A percentile compares a stretch with the other conserved stretches of the same genome.
Evolutionary conservation across 2,113 vertebrate species (phyloP).

Genomic region (Pygathrix nemaeus): DNA sequence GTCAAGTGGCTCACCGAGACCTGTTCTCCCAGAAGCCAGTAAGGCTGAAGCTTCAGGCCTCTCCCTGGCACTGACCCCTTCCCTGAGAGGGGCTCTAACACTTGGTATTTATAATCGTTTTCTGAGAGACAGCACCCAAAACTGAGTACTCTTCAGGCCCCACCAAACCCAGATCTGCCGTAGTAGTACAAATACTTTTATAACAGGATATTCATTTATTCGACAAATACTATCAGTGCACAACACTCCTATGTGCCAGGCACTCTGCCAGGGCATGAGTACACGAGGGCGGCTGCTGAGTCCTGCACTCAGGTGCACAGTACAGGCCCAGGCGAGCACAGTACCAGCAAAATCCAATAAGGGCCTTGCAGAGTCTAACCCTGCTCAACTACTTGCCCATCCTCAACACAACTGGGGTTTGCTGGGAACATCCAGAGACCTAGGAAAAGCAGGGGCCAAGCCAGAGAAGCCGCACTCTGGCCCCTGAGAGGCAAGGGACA

Average conservation of each 20-base stretch:
- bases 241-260: background rate
- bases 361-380: background rate
- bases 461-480: background rate
- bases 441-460: background rate
- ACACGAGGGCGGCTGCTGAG: fast-evolving
- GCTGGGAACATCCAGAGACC: background rate
- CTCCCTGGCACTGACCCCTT: too few relatives aligned
- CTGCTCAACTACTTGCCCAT: background rate
- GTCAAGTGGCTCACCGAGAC: background rate
- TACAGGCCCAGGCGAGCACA: background rate
- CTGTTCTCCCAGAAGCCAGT: background rate
- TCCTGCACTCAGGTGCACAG: background rate
- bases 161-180: background rate
- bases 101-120: background rate
- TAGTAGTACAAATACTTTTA: background rate
- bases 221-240: background rate
- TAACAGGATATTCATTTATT: background rate
- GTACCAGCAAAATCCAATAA: background rate
- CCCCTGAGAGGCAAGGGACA: background rate
- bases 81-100: background rate
- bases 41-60: background rate
- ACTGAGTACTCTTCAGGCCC: background rate
- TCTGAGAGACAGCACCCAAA: background rate
- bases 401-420: background rate
- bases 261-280: background rate